phyloP scores from a whole-genome alignment of 2,888 invertebrate genomes.

The Drosophila subquinaria region DNA sequence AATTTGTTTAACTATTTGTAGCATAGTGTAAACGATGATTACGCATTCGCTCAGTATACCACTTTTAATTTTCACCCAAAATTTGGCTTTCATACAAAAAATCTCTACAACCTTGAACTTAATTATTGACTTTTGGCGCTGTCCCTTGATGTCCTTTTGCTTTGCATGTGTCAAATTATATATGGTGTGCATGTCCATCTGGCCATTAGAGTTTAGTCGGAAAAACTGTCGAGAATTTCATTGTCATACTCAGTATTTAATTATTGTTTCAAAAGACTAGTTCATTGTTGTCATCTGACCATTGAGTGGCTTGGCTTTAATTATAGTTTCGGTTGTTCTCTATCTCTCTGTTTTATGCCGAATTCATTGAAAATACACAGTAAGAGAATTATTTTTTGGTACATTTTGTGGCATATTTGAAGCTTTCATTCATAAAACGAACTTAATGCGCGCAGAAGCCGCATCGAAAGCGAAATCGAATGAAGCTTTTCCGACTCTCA shows the following conservation, averaged over 20 bases:
- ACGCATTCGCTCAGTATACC: slow-evolving; percentile 32
- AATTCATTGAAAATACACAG: slow-evolving; percentile 34
- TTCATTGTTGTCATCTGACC: not conserved
- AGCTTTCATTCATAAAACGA: slow-evolving; percentile 61
- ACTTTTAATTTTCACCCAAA: slow-evolving; percentile 10
- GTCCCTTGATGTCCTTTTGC: slow-evolving; percentile 18
- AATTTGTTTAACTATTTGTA: not conserved
- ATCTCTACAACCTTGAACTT: slow-evolving; percentile 42
- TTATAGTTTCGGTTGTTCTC: not conserved
- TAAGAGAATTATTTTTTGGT: slow-evolving; percentile 34
- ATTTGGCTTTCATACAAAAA: slow-evolving; percentile 12
- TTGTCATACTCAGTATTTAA: slow-evolving; percentile 1
- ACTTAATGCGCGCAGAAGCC: slow-evolving; percentile 38
- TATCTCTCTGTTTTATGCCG: not conserved
- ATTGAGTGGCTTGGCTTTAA: not conserved
- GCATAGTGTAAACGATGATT: slow-evolving; percentile 17
- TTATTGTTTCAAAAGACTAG: not conserved
- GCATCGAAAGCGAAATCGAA: slow-evolving; percentile 46
- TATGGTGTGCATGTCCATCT: not conserved
- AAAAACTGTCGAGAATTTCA: slow-evolving; percentile 15
- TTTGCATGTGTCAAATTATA: slow-evolving; percentile 24
- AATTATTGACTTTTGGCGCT: slow-evolving; percentile 42
- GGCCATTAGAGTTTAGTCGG: slow-evolving; percentile 10
- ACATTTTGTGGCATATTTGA: slow-evolving; percentile 22
- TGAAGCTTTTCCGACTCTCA: slow-evolving; percentile 9